These are phyloP conservation scores for Cryptus viduatorius DNA, from an alignment of 2,888 invertebrate species.

Conservation along the genomic window DNA sequence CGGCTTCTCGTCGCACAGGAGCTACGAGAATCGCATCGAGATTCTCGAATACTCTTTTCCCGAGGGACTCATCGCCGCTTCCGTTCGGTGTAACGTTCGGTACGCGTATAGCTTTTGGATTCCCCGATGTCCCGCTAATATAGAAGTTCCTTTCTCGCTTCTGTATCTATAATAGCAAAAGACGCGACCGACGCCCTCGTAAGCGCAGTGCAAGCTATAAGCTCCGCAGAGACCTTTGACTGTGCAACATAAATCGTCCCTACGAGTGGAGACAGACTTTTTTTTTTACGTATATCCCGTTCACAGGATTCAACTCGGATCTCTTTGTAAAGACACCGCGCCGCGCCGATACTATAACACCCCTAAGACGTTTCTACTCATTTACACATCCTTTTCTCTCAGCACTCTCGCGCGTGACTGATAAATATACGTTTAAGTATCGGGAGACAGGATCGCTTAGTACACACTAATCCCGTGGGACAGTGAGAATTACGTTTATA, in stretches of 20 bases:
- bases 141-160: conserved; percentile 51
- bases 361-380: conserved; percentile 29
- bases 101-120: conserved; percentile 40
- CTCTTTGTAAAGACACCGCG: conserved; percentile 48
- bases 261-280: neutral
- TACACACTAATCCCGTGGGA: conserved; percentile 27
- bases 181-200: conserved; percentile 24
- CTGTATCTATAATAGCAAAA: conserved; percentile 33
- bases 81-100: conserved; percentile 71
- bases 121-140: conserved; percentile 61
- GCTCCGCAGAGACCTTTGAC: conserved; percentile 14
- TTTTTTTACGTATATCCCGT: neutral
- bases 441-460: conserved; percentile 7
- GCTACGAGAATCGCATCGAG: conserved; percentile 37
- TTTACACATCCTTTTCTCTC: conserved; percentile 33
- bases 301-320: conserved; percentile 40
- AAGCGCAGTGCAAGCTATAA: conserved; percentile 7
- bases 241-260: conserved; percentile 27
- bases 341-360: conserved; percentile 33
- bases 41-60: conserved; percentile 61
- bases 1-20: conserved; percentile 33
- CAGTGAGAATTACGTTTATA: conserved; percentile 20
- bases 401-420: conserved; percentile 1
- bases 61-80: conserved; percentile 77
- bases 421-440: conserved; percentile 26